These are phyloP conservation scores for Lanius collurio DNA, from an alignment of 2,113 vertebrate species.

Conservation along the genomic window DNA sequence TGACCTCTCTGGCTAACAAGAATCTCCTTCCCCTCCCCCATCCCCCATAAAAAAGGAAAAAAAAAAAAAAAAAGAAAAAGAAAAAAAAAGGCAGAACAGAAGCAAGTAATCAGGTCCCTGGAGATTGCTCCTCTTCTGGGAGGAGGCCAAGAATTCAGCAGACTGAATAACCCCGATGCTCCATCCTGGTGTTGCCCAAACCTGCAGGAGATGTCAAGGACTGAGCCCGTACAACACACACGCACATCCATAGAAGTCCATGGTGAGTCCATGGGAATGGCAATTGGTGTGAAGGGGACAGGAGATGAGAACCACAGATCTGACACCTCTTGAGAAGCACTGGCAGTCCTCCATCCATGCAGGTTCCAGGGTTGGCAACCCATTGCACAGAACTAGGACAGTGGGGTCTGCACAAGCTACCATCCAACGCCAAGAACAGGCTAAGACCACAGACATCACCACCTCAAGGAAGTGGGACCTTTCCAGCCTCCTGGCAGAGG, in stretches of 20 bases:
- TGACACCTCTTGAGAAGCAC: background rate
- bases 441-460: background rate
- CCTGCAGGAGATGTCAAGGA: rapidly evolving
- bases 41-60: too few relatives aligned
- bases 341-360: background rate
- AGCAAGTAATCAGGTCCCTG: background rate
- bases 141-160: background rate
- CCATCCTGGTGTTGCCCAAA: background rate
- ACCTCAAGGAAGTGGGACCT: background rate
- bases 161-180: background rate
- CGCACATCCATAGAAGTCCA: rapidly evolving
- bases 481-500: background rate
- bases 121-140: background rate
- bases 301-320: rapidly evolving
- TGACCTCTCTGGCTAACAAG: constrained; percentile 27
- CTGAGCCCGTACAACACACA: background rate
- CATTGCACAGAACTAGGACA: background rate
- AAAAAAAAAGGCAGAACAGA: background rate
- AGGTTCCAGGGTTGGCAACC: background rate
- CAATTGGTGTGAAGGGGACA: background rate
- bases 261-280: background rate
- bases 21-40: background rate
- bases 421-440: background rate
- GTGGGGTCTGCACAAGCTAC: background rate
- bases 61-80: too few relatives aligned